Base-by-base conservation (phyloP, 1,140 invertebrate species). In the Trichonephila inaurata region DNA sequence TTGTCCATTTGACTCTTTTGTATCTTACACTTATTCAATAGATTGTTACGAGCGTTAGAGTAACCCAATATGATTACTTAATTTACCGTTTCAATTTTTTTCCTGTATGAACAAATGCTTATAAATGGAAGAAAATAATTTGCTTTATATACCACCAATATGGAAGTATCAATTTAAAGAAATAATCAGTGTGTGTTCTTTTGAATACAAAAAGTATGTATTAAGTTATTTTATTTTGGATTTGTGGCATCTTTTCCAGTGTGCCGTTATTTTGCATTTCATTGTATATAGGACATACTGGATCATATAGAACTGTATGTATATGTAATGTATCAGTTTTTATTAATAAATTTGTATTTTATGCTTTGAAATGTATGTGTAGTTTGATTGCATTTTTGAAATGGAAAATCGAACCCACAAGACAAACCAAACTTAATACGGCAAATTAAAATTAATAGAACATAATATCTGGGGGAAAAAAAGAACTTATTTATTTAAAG, bases 221-320 rank as follows among this genome's bases (percentile, higher is more conserved):
- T 51, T 51, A 51, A 51, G 5, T 66, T 33, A n/a, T 72, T 72
- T 72, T 72, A 5, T 72, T 51, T 58, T 51, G n/a, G 21, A 58
- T 58, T 21, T 85, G 14, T 44, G n/a, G 10, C 58, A 60, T 24
- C 51, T 58, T 24, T 12, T 85, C 82, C 82, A 85, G 82, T 85
- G 82, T 85, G 82, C 66, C 40, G 33, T 40, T 16, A 19, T 44
- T 44, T 64, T 24, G 64, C 51, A 60, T 64, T 51, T 88, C 86
- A 88, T 88, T 88, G 86, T 88, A 88, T 64, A 88, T 88, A 88
- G 58, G 19, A 66, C 86, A 88, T 64, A 33, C 86, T 88, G 86
- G 86, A 88, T 66, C 33, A 66, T 88, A 33, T 77, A 40, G 28
- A 77, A 28, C 19, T 28, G 4, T 77, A 77, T 77, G 28, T 40